A percentile compares a stretch with the other conserved stretches of the same genome.
Conservation (phyloP, 2,797 vertebrate species). For the Aselliscus stoliczkanus region DNA sequence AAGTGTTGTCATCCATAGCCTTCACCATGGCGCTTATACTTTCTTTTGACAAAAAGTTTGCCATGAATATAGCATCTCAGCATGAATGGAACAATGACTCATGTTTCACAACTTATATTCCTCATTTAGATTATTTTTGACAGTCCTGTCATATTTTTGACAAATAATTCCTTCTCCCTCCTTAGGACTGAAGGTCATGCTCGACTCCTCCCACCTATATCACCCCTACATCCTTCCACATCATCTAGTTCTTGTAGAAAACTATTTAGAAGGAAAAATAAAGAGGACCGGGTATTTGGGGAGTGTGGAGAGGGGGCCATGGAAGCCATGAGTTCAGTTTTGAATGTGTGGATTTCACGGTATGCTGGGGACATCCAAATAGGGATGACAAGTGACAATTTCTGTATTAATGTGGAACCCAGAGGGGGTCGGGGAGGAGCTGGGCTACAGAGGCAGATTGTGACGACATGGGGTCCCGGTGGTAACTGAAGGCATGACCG, state of each 20-base stretch:
- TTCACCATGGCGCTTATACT: neutral
- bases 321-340: neutral
- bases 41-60: neutral
- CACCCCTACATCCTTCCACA: neutral
- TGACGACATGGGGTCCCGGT: no score
- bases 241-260: neutral
- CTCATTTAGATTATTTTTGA: neutral
- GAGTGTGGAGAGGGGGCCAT: rapidly evolving
- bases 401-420: neutral
- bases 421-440: neutral
- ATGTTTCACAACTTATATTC: neutral
- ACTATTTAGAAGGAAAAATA: neutral
- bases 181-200: neutral
- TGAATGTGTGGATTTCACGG: neutral
- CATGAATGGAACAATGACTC: neutral
- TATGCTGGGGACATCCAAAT: neutral
- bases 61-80: neutral
- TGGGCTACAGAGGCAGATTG: neutral
- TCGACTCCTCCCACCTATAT: rapidly evolving
- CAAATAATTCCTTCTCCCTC: neutral
- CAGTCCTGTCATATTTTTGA: neutral
- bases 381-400: neutral
- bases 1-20: neutral
- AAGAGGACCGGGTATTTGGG: neutral
- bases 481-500: neutral